Conservation (phyloP, 2,797 vertebrate species). For the Acomys russatus region DNA sequence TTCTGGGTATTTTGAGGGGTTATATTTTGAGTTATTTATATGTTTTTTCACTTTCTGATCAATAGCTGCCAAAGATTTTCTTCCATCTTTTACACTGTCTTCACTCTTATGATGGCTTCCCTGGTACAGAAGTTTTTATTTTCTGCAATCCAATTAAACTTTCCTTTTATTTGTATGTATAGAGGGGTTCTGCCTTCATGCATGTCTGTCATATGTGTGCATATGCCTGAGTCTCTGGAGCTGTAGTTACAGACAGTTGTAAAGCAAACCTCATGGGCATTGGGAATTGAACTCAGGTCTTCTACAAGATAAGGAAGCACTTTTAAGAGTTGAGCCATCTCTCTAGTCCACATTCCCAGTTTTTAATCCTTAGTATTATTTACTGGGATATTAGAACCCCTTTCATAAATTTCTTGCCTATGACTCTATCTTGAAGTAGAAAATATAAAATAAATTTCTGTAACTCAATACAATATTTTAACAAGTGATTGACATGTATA, state of each 20-base stretch:
- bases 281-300: not conserved
- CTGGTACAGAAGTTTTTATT: not conserved
- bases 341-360: not conserved
- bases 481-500: conserved; percentile 52
- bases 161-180: not conserved
- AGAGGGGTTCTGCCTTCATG: not conserved
- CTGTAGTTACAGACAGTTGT: not conserved
- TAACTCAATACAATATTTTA: conserved; percentile 48
- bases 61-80: not conserved
- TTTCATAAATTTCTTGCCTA: not conserved
- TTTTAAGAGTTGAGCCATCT: not conserved
- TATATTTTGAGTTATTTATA: not conserved
- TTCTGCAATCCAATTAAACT: not conserved
- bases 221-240: not conserved
- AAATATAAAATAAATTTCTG: conserved; percentile 55
- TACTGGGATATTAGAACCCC: not conserved
- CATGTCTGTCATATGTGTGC: not conserved
- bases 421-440: not conserved
- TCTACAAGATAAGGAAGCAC: not conserved
- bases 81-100: not conserved
- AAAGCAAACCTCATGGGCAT: too few relatives aligned
- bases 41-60: not conserved
- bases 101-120: not conserved
- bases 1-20: not conserved
- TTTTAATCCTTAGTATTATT: not conserved